Conservation (phyloP, 2,888 invertebrate species). For the Drosophila atripex region DNA sequence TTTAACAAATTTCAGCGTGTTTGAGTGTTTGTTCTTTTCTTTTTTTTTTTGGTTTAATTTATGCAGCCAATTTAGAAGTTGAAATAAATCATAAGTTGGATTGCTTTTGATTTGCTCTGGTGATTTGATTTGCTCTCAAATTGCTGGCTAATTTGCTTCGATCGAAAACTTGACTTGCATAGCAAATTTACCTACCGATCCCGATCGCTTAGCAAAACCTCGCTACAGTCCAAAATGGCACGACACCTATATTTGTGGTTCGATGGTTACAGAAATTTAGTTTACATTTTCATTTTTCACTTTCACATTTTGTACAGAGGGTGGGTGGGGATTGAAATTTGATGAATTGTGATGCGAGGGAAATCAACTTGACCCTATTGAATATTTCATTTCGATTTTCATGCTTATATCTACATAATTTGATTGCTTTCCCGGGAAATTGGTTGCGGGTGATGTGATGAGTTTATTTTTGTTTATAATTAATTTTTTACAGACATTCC, state of each 20-base stretch:
- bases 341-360: constrained; percentile 24
- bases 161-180: constrained; percentile 45
- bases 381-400: constrained; percentile 3
- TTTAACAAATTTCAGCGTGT: constrained; percentile 36
- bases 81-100: constrained; percentile 34
- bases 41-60: background rate
- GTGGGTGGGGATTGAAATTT: constrained; percentile 1
- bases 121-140: constrained; percentile 42
- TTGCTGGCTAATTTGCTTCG: constrained; percentile 48
- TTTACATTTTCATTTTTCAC: constrained; percentile 36
- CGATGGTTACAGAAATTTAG: constrained; percentile 58
- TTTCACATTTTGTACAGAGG: constrained; percentile 6
- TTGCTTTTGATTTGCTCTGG: constrained; percentile 38
- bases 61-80: constrained; percentile 45
- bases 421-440: background rate
- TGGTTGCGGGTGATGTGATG: background rate
- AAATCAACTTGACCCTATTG: constrained; percentile 11
- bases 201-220: constrained; percentile 72
- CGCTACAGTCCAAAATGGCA: constrained; percentile 79
- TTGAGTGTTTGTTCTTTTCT: constrained; percentile 5
- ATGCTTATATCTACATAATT: constrained; percentile 7
- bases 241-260: constrained; percentile 78
- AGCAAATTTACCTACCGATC: constrained; percentile 81
- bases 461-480: background rate
- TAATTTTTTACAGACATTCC: background rate